Conservation (phyloP, 2,113 vertebrate species). For the Macrotus californicus region DNA sequence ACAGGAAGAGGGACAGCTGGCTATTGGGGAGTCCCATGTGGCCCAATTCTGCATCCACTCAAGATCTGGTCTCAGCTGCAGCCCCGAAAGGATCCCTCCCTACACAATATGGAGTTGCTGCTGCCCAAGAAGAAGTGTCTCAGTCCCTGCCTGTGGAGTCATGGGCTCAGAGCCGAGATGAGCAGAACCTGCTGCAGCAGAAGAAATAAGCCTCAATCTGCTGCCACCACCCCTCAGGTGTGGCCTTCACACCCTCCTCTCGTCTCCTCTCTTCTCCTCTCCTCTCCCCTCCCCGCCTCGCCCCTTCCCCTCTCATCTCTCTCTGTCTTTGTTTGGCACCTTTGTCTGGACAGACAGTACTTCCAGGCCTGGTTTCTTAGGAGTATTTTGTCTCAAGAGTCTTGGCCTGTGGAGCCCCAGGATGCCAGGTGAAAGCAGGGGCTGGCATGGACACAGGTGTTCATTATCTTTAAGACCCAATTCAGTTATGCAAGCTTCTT, state of each 20-base stretch:
- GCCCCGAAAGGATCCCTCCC: background rate
- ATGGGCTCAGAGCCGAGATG: slow-evolving; percentile 74
- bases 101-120: slow-evolving; percentile 74
- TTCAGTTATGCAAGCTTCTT: background rate
- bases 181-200: slow-evolving; percentile 78
- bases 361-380: background rate
- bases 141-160: slow-evolving; percentile 75
- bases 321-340: background rate
- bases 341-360: background rate
- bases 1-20: slow-evolving; percentile 15
- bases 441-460: background rate
- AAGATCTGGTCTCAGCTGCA: slow-evolving; percentile 13
- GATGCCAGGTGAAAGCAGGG: background rate
- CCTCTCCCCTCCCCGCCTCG: rapidly evolving
- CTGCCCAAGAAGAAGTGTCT: slow-evolving; percentile 70
- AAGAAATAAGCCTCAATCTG: slow-evolving; percentile 74
- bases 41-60: slow-evolving; percentile 17
- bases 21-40: slow-evolving; percentile 21
- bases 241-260: rapidly evolving
- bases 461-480: background rate
- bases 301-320: rapidly evolving
- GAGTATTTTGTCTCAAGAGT: background rate
- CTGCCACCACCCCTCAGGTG: background rate
- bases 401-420: background rate
- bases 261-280: rapidly evolving